Percentiles rank a stretch among this genome's conserved stretches.
phyloP scores from a whole-genome alignment of 2,113 vertebrate species.

The Entosphenus tridentatus region DNA sequence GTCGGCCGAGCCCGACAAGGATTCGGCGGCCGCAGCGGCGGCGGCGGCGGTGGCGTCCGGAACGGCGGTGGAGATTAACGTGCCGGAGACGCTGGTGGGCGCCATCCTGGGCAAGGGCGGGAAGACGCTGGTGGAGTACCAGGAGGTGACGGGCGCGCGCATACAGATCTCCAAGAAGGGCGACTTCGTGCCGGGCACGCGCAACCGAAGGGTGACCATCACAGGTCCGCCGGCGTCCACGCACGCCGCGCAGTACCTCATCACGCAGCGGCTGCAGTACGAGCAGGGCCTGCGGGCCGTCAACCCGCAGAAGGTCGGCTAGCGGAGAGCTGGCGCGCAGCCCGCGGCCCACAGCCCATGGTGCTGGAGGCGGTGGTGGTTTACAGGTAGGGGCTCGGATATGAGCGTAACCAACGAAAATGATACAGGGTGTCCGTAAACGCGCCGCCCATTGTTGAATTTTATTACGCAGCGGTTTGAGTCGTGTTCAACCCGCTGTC shows the following conservation, averaged over 20 bases:
- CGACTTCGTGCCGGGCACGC: constrained; percentile 2
- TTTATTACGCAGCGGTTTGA: no score
- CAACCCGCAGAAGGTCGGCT: constrained; percentile 5
- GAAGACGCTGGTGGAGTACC: constrained; percentile 4
- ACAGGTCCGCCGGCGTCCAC: background rate
- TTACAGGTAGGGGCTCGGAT: no score
- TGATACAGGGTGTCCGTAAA: no score
- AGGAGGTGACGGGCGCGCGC: constrained; percentile 4
- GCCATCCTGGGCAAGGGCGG: constrained; percentile 3
- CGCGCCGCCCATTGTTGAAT: no score
- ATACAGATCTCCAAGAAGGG: constrained; percentile 6
- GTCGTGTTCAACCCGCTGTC: no score
- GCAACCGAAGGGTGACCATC: constrained; percentile 3
- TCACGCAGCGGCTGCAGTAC: constrained; percentile 2
- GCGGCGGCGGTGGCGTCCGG: constrained; percentile 52
- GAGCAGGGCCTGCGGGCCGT: constrained; percentile 1
- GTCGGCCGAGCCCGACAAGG: constrained; percentile 19
- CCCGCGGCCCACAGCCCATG: no score
- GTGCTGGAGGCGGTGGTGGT: no score
- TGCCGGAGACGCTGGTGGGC: background rate
- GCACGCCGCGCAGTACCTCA: constrained; percentile 5
- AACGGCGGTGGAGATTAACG: constrained; percentile 16
- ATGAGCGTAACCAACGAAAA: no score
- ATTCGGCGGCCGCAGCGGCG: constrained; percentile 45
- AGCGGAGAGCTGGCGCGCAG: background rate